Conservation (phyloP, 2,888 invertebrate species). For the Phrixothrix hirtus region DNA sequence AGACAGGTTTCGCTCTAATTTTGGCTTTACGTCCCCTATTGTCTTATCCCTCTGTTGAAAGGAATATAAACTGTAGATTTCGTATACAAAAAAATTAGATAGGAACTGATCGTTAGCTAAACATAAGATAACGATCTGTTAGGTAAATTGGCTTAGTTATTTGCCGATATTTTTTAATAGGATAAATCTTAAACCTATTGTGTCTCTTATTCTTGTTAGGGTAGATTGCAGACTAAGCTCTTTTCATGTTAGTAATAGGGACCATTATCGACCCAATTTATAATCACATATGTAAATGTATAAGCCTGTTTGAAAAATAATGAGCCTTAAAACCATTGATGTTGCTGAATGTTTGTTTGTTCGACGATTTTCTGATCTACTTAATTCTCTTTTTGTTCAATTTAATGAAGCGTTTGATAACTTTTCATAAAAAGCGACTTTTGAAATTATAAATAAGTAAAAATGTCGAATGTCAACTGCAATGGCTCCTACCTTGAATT, state of each 20-base stretch:
- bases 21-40: constrained; percentile 7
- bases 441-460: not conserved
- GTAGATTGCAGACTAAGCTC: constrained; percentile 37
- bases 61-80: not conserved
- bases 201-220: constrained; percentile 48
- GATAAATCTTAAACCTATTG: constrained; percentile 53
- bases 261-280: constrained; percentile 33
- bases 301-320: constrained; percentile 50
- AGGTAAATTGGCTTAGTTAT: constrained; percentile 55
- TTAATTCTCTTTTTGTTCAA: constrained; percentile 17
- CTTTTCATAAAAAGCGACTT: constrained; percentile 1
- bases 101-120: constrained; percentile 43
- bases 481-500: too few species aligned
- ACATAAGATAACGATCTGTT: constrained; percentile 53
- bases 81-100: constrained; percentile 16
- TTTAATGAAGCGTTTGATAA: constrained; percentile 18
- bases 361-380: constrained; percentile 29
- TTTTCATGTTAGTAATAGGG: constrained; percentile 30
- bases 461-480: too few species aligned
- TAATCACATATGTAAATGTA: constrained; percentile 51
- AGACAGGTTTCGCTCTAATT: constrained; percentile 28
- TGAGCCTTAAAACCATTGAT: constrained; percentile 55
- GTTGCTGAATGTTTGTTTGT: constrained; percentile 48
- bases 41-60: not conserved
- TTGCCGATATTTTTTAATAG: constrained; percentile 54